Conservation (phyloP, 2,113 vertebrate genomes). For the Hyaena hyaena region DNA sequence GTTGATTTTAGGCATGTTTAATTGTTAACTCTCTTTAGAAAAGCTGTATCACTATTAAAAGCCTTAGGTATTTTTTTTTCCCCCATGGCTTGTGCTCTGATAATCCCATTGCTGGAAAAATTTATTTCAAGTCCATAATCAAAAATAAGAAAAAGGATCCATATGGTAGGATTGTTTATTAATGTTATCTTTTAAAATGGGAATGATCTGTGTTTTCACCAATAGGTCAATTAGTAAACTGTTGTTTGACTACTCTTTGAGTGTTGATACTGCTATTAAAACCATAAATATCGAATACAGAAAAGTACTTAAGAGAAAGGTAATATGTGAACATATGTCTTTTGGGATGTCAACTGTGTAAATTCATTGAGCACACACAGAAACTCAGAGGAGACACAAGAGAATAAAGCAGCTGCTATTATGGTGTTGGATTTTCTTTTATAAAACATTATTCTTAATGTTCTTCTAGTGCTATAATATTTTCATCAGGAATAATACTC, state of each 20-base stretch:
- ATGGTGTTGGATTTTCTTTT: not conserved
- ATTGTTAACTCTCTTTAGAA: constrained; percentile 46
- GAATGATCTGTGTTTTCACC: constrained; percentile 41
- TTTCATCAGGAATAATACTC: not conserved
- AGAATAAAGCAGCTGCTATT: not conserved
- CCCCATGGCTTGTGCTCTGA: not conserved
- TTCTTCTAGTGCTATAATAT: not conserved
- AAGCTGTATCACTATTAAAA: not conserved
- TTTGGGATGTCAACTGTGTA: not conserved
- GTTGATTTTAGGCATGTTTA: not conserved
- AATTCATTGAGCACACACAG: not conserved
- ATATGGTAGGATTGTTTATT: not conserved
- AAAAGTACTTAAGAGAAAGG: not conserved
- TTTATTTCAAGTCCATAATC: not conserved
- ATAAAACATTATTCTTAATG: not conserved
- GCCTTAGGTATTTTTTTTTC: not conserved
- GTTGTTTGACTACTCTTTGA: not conserved
- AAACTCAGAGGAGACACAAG: not conserved
- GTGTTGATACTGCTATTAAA: not conserved
- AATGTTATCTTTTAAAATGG: constrained; percentile 26
- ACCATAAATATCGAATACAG: constrained; percentile 4
- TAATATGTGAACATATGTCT: not conserved
- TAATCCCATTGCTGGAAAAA: constrained; percentile 40
- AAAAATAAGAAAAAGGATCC: not conserved
- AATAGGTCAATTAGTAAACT: not conserved